A percentile compares a stretch with the other conserved stretches of the same genome.
phyloP scores from a whole-genome alignment of 2,797 vertebrate genomes.

The Smutsia gigantea region DNA sequence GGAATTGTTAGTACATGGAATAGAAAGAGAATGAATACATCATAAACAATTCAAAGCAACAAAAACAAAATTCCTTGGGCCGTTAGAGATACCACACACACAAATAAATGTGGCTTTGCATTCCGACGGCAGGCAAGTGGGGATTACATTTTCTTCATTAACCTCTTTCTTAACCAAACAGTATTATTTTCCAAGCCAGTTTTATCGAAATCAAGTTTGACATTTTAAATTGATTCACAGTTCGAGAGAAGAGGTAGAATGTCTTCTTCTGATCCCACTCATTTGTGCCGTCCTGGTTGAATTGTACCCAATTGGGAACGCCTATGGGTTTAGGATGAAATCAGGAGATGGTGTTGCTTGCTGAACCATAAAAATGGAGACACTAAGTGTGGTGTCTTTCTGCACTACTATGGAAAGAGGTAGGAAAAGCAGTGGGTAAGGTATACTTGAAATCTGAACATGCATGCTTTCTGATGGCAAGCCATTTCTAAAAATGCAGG shows the following conservation, averaged over 20 bases:
- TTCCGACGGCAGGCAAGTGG: conserved; percentile 78
- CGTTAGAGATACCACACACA: conserved; percentile 83
- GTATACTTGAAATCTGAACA: background rate
- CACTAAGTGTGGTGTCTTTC: background rate
- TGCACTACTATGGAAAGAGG: background rate
- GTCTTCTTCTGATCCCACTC: conserved; percentile 38
- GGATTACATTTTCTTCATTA: conserved; percentile 83
- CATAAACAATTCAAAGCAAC: conserved; percentile 85
- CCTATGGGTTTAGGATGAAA: conserved; percentile 26
- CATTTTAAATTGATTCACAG: conserved; percentile 76
- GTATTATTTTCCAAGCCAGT: conserved; percentile 80
- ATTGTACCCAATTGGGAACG: background rate
- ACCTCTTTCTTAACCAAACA: conserved; percentile 81
- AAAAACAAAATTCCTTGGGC: conserved; percentile 85
- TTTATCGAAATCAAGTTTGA: conserved; percentile 80
- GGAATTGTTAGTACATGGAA: conserved; percentile 82
- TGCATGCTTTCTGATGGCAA: background rate
- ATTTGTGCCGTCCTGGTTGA: conserved; percentile 45
- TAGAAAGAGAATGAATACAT: conserved; percentile 83
- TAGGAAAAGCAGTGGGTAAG: background rate
- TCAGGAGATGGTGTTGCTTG: background rate
- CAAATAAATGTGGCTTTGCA: conserved; percentile 84
- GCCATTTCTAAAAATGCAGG: background rate
- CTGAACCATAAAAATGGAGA: conserved; percentile 4
- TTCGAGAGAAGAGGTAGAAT: conserved; percentile 44